Base-by-base conservation (phyloP, 2,888 invertebrate species). In the Scaptomyza caliginosa region DNA sequence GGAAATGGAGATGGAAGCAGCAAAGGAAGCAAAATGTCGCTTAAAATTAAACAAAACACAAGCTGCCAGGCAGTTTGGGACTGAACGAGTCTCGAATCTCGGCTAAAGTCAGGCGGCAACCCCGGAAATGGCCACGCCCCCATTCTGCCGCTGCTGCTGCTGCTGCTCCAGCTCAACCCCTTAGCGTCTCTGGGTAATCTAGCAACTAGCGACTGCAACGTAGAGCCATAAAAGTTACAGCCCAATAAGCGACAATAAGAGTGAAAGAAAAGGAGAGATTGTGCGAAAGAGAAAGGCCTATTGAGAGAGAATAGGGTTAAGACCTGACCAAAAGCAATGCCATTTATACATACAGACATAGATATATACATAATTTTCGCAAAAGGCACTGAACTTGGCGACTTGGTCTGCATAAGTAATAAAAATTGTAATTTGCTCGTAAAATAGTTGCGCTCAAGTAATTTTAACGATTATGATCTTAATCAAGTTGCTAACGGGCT, bases 381-480 rank as follows among this genome's bases (percentile, higher is more conserved):
- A 54, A 55, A 69, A 72, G 63, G 65, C 85, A 75, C 68, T 67
- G 65, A 81, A 78, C 78, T 82, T 80, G 82, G 63, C 65, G 71
- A 58, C 71, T 66, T 43, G 71, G 81, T 72, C 83, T 78, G 83
- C 86, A 85, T 82, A 80, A 82, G 86, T 82, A 78, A 85, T 80
- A 80, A 80, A 85, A 80, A 82, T 78, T 69, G 86, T 78, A 85
- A 80, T 85, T 80, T 73, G 71, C 74, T 86, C 84, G 65, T 81
- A 81, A 84, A 82, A 86, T 83, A 86, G 84, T 86, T 80, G 81
- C 81, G 81, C 86, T 86, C 82, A 77, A 82, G 82, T 82, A 77
- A 83, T 86, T 82, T 82, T 86, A 82, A 82, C 84, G 86, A 86
- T 82, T 86, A 86, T 86, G 86, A 86, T 82, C 82, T 84, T 86